phyloP scores from a whole-genome alignment of 2,888 invertebrate genomes.

The Apodemia mormo region DNA sequence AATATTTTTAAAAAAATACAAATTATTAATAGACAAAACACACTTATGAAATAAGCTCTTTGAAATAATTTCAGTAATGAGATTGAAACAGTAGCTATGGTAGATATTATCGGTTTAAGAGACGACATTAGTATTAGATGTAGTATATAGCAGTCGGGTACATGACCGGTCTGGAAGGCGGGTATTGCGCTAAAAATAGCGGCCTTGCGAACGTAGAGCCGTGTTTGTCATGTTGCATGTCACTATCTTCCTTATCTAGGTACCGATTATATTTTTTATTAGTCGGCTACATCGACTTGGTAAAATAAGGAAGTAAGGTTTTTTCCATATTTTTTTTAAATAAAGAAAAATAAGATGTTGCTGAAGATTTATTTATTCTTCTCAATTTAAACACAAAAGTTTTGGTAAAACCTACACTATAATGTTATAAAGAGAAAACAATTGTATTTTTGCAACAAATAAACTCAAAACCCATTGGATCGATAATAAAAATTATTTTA shows the following conservation, averaged over 20 bases:
- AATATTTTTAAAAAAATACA: too few species aligned
- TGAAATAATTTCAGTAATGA: not conserved
- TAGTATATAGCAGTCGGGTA: not conserved
- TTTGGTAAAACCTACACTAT: too few species aligned
- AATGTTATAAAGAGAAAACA: too few species aligned
- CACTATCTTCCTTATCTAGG: conserved; percentile 14
- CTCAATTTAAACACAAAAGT: too few species aligned
- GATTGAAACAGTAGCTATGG: not conserved
- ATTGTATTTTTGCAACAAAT: too few species aligned
- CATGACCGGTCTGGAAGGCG: conserved; percentile 16
- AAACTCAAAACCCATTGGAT: too few species aligned
- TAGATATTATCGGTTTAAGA: not conserved
- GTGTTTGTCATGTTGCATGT: conserved; percentile 15
- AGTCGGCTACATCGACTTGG: not conserved
- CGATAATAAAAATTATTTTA: too few species aligned
- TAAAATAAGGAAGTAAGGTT: not conserved
- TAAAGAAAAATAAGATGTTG: too few species aligned
- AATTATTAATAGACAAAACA: too few species aligned
- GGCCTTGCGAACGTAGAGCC: not conserved
- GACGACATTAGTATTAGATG: not conserved
- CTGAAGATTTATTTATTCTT: too few species aligned
- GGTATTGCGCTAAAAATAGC: conserved; percentile 17
- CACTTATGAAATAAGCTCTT: not conserved
- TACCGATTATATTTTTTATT: conserved; percentile 3
- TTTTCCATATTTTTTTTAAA: too few species aligned